These are phyloP conservation scores for Thunnus albacares DNA, from an alignment of 2,797 vertebrate species.

Conservation along the genomic window DNA sequence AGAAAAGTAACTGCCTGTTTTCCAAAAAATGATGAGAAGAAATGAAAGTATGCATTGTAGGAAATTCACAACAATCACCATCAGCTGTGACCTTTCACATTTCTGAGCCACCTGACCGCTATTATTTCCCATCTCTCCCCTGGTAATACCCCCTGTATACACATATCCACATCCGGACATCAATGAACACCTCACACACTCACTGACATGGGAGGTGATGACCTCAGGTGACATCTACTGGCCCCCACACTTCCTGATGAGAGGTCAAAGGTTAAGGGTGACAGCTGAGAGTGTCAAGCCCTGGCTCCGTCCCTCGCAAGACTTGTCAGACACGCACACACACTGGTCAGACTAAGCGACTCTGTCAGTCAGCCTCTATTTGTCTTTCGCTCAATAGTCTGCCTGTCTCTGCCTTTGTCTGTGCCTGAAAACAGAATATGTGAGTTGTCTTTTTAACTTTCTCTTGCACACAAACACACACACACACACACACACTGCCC, in stretches of 20 bases:
- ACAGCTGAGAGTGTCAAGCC: conserved; percentile 65
- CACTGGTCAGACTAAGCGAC: conserved; percentile 32
- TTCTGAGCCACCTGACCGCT: conserved; percentile 38
- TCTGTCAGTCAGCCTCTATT: conserved; percentile 43
- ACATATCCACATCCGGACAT: conserved; percentile 22
- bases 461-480: conserved; percentile 11
- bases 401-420: conserved; percentile 21
- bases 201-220: conserved; percentile 49
- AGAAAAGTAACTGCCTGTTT: background rate
- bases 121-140: conserved; percentile 11
- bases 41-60: background rate
- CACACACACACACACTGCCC: conserved; percentile 27
- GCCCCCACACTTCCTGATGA: conserved; percentile 53
- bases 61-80: background rate
- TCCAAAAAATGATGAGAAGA: background rate
- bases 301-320: conserved; percentile 60
- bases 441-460: conserved; percentile 25
- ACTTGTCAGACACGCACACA: conserved; percentile 18
- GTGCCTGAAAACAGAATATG: conserved; percentile 12
- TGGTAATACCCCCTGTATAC: background rate
- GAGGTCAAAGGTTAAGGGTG: conserved; percentile 71
- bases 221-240: conserved; percentile 52
- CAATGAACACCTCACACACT: conserved; percentile 62
- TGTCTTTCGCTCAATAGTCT: conserved; percentile 34
- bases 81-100: conserved; percentile 12